A percentile compares a stretch with the other conserved stretches of the same genome.
Conservation (phyloP, 2,797 vertebrate genomes). For the Cichlasoma orientale region DNA sequence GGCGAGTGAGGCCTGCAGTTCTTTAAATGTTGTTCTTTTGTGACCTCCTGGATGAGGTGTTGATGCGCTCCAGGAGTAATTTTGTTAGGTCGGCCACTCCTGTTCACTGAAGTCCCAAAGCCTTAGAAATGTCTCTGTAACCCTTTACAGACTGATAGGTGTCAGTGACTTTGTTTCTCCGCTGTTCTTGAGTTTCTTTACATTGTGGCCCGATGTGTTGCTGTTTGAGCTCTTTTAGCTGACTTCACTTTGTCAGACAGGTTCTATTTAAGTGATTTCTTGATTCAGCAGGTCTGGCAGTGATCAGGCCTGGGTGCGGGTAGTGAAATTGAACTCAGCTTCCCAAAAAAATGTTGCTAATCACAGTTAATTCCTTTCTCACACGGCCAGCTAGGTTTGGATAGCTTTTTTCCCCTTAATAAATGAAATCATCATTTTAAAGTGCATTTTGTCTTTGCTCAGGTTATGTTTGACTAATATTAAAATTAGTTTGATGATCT, state of each 20-base stretch:
- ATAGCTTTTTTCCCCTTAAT: background rate
- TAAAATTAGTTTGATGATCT: background rate
- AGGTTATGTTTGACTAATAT: background rate
- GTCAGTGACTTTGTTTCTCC: background rate
- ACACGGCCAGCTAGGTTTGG: background rate
- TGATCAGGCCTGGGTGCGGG: background rate
- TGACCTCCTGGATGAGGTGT: background rate
- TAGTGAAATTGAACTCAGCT: background rate
- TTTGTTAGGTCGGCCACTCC: background rate
- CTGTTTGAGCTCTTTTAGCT: background rate
- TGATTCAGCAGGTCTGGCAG: background rate
- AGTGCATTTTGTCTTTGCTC: background rate
- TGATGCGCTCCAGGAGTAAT: background rate
- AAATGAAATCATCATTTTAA: background rate
- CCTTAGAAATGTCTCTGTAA: background rate
- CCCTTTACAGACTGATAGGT: background rate
- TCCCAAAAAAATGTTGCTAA: background rate
- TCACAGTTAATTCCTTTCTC: too few relatives aligned
- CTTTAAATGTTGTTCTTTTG: background rate
- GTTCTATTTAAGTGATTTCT: background rate
- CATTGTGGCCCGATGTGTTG: background rate
- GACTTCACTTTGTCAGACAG: background rate
- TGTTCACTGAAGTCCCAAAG: background rate
- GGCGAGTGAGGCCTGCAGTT: background rate
- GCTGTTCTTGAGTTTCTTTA: background rate